Percentiles rank a stretch among this genome's conserved stretches.
Evolutionary conservation across 2,113 vertebrate genomes (phyloP).

Genomic region (Chionodraco myersi): DNA sequence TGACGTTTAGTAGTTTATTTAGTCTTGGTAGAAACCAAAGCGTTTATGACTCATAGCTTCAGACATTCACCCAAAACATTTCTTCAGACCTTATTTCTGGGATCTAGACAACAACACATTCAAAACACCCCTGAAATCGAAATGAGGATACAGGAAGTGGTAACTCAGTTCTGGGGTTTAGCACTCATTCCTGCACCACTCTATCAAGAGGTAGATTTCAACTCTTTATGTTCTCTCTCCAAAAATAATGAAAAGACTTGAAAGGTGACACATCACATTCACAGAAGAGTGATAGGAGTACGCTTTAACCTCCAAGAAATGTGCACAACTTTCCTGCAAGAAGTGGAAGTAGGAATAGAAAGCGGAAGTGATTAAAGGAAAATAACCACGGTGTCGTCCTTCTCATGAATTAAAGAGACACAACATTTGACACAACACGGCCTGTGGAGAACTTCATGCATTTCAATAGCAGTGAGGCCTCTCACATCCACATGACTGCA

Average conservation of each 20-base stretch:
- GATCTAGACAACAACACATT: too few relatives aligned
- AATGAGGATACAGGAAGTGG: too few relatives aligned
- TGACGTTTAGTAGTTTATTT: too few relatives aligned
- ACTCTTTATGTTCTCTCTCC: neutral
- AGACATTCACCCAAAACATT: too few relatives aligned
- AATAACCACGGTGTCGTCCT: neutral
- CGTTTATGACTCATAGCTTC: too few relatives aligned
- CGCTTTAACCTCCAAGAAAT: neutral
- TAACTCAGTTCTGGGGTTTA: too few relatives aligned
- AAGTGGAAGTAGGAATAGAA: neutral
- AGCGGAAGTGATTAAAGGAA: neutral
- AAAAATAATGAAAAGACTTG: neutral
- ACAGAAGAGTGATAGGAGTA: neutral
- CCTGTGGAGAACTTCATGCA: constrained; percentile 28
- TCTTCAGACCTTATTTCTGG: too few relatives aligned
- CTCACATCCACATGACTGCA: constrained; percentile 18
- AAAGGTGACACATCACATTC: neutral
- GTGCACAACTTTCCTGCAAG: neutral
- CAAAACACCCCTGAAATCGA: too few relatives aligned
- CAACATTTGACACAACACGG: neutral
- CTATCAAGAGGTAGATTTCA: neutral
- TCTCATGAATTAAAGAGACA: constrained; percentile 16
- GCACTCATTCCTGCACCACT: too few relatives aligned
- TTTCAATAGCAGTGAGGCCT: constrained; percentile 31
- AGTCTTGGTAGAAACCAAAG: too few relatives aligned